Conservation (phyloP, 2,888 invertebrate species). For the Xestia ashworthii region DNA sequence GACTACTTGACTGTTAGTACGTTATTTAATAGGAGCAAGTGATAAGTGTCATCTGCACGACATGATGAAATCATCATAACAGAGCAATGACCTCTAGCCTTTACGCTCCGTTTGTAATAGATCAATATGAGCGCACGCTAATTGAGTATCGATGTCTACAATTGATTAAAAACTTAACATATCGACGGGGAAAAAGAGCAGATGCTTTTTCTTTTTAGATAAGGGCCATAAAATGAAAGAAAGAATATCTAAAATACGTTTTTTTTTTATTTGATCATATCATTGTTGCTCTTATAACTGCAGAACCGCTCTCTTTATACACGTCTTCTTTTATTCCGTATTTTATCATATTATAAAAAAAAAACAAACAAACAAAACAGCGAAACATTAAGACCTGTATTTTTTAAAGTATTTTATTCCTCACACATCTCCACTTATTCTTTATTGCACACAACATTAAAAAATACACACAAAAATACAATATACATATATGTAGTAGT, state of each 20-base stretch:
- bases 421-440: neutral
- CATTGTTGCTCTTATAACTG: neutral
- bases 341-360: neutral
- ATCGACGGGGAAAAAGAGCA: neutral
- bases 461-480: no score
- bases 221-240: neutral
- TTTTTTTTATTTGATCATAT: neutral
- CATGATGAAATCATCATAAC: constrained; percentile 25
- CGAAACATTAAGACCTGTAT: neutral
- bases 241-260: neutral
- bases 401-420: neutral
- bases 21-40: constrained; percentile 13
- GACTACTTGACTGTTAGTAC: neutral
- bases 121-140: neutral
- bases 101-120: neutral
- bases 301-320: neutral
- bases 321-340: neutral
- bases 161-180: constrained; percentile 5
- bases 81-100: neutral
- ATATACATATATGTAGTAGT: no score
- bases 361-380: neutral
- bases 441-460: no score
- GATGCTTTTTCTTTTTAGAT: neutral
- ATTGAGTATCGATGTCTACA: neutral
- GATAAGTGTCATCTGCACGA: constrained; percentile 15